A percentile compares a stretch with the other conserved stretches of the same genome.
These are phyloP conservation scores for Brachyopa scutellaris DNA, from an alignment of 2,888 invertebrate genomes.

Conservation along the genomic window DNA sequence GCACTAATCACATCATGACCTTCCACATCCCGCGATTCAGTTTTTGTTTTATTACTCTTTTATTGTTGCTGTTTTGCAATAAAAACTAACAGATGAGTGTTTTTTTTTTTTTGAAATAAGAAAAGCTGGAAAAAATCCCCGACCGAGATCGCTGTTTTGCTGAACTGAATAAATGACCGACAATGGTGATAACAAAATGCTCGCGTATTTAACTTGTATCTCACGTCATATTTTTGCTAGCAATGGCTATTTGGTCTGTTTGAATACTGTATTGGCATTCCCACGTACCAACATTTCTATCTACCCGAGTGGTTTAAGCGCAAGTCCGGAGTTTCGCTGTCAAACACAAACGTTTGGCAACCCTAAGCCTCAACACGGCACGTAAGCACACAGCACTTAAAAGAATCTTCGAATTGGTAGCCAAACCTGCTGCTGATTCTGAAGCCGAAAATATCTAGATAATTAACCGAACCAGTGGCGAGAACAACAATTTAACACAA, in stretches of 20 bases:
- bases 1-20: conserved; percentile 56
- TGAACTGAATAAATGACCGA: conserved; percentile 23
- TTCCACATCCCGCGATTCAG: conserved; percentile 51
- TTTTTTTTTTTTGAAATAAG: neutral
- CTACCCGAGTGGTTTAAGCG: conserved; percentile 51
- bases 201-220: conserved; percentile 30
- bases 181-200: conserved; percentile 51
- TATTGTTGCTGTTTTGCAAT: neutral
- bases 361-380: conserved; percentile 43
- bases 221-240: conserved; percentile 55
- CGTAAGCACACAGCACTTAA: conserved; percentile 45
- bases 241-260: conserved; percentile 33
- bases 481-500: conserved; percentile 38
- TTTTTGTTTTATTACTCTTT: neutral
- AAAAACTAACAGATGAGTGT: no score
- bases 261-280: conserved; percentile 37
- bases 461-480: conserved; percentile 18
- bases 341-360: conserved; percentile 14
- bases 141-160: conserved; percentile 25
- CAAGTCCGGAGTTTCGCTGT: conserved; percentile 39
- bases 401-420: conserved; percentile 5
- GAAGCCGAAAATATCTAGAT: neutral
- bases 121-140: conserved; percentile 21
- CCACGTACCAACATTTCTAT: conserved; percentile 52
- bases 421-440: neutral